These are phyloP conservation scores for Drosophila setosimentum DNA, from an alignment of 2,888 invertebrate genomes.

Conservation along the genomic window DNA sequence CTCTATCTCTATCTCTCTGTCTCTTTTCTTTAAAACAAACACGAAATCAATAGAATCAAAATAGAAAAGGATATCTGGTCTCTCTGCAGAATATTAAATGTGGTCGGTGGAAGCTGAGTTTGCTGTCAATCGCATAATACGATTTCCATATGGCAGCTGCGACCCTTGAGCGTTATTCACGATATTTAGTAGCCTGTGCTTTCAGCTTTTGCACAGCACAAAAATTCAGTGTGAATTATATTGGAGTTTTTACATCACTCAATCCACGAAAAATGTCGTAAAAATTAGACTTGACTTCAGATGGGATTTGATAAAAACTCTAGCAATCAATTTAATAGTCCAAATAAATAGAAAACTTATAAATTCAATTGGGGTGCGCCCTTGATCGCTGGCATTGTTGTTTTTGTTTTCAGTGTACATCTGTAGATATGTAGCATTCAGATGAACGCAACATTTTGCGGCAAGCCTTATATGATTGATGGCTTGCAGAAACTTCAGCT, in stretches of 20 bases:
- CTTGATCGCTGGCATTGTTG: neutral
- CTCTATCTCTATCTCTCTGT: neutral
- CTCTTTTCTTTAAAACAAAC: conserved; percentile 5
- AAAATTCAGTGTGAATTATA: no score
- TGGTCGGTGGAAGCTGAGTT: conserved; percentile 5
- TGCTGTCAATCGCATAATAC: conserved; percentile 45
- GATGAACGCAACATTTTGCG: conserved; percentile 17
- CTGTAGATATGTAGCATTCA: neutral
- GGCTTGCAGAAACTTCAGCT: conserved; percentile 7
- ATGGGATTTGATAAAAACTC: neutral
- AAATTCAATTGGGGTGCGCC: neutral
- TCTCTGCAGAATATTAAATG: conserved; percentile 15
- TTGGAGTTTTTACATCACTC: neutral
- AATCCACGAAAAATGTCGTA: neutral
- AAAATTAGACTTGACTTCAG: neutral
- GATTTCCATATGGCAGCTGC: conserved; percentile 46
- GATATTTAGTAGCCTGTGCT: neutral
- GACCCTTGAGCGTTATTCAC: neutral
- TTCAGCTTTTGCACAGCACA: neutral
- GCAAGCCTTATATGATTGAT: conserved; percentile 45
- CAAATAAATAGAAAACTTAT: neutral
- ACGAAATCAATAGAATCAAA: conserved; percentile 8
- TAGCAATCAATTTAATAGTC: neutral
- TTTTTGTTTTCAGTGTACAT: neutral
- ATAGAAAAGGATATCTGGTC: neutral